Evolutionary conservation across 2,797 vertebrate genomes (phyloP), one percentile per base, ranked within the genome.

Genomic region (Neoniphon sammara): DNA sequence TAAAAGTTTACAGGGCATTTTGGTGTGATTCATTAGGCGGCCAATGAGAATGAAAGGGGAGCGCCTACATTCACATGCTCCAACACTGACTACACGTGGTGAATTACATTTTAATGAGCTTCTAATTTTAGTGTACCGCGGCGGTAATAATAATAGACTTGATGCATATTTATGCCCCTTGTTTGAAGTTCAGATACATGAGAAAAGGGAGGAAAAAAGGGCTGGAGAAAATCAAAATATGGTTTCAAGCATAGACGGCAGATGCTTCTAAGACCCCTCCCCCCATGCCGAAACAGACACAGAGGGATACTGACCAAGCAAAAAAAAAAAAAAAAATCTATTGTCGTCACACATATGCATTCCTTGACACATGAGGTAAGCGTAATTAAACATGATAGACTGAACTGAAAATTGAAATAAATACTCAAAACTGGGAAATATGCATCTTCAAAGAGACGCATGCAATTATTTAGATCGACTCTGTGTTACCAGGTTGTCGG

Each of bases 41-140:
- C 79, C 78, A 85, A 83, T 90, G 57, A 76, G 78, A 77, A 80
- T 44, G 70, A 75, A 86, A 74, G 73, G 31, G 74, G 77, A 81
- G 80, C 74, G 70, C 63, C 70, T 62, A 73, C 85, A 77, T 88
- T 89, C 92, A 93, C 92, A 91, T 91, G 92, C 86, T 82, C 75
- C 52, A 82, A 90, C 82, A 79, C 77, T 68, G 83, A 71, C 79
- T 81, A 85, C 93, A 94, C 91, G 91, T 91, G 93, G 90, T 75
- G 85, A 91, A 93, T 94, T 88, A 91, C 88, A 91, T 93, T 91
- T 94, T 94, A 93, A 94, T 92, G 87, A 93, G 88, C 70, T 91
- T 93, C 93, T 94, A 94, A 93, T 93, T 94, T 94, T 94, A 94
- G 93, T 84, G 66, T 63, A 81, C 39, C 23, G 71, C 81, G 75